A percentile compares a stretch with the other conserved stretches of the same genome.
Evolutionary conservation across 2,113 vertebrate species (phyloP).

Genomic region (Eira barbara): DNA sequence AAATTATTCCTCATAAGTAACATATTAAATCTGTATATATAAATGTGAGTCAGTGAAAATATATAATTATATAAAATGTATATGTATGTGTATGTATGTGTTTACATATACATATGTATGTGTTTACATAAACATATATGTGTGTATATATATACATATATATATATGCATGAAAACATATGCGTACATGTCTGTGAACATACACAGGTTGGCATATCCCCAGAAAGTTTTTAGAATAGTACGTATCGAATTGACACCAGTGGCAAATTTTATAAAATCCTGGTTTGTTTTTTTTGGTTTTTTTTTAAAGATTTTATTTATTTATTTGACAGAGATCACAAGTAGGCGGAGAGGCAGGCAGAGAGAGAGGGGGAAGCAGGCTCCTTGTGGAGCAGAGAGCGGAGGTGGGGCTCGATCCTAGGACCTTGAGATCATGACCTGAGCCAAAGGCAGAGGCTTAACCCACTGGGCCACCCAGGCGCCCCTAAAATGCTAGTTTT

Average conservation of each 20-base stretch:
- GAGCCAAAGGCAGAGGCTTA: too few species aligned
- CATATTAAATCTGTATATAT: not conserved
- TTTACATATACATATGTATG: not conserved
- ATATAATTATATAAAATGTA: not conserved
- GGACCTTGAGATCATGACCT: too few species aligned
- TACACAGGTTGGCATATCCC: not conserved
- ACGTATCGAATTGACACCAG: not conserved
- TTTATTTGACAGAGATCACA: too few species aligned
- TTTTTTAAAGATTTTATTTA: too few species aligned
- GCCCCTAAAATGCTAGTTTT: not conserved
- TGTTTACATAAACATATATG: not conserved
- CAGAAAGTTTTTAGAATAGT: not conserved
- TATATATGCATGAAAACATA: not conserved
- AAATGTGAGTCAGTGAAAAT: not conserved
- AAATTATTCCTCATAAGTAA: not conserved
- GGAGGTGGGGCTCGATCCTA: fast-evolving
- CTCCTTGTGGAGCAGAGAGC: too few species aligned
- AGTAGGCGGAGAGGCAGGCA: too few species aligned
- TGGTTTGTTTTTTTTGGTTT: not conserved
- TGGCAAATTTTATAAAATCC: not conserved
- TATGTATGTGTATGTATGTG: not conserved
- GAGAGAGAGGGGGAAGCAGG: too few species aligned
- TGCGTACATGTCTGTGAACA: not conserved
- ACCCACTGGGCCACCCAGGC: too few species aligned
- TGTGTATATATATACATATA: not conserved